A percentile compares a stretch with the other conserved stretches of the same genome.
These are phyloP conservation scores for Trachelus troglodyta DNA, from an alignment of 2,888 invertebrate species.

Conservation along the genomic window DNA sequence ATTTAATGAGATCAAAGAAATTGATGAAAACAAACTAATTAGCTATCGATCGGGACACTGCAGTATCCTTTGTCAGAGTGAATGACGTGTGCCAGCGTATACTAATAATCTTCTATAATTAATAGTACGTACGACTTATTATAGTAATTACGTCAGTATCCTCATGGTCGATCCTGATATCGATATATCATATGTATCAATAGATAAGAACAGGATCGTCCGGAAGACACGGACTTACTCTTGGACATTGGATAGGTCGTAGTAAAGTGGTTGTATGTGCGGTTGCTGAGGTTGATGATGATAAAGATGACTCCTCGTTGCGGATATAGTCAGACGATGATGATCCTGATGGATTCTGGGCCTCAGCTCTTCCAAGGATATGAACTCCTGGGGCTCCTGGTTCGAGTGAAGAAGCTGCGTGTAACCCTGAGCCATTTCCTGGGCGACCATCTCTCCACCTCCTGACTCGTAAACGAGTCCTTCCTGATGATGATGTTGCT, in stretches of 20 bases:
- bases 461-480: not conserved
- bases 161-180: not conserved
- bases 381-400: conserved; percentile 56
- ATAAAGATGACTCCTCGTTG: conserved; percentile 34
- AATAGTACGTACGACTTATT: not conserved
- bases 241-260: conserved; percentile 52
- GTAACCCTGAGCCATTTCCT: conserved; percentile 58
- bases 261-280: conserved; percentile 41
- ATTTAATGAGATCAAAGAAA: not conserved
- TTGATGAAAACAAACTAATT: not conserved
- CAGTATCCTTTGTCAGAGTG: not conserved
- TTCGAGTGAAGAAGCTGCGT: conserved; percentile 53
- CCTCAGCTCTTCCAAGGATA: conserved; percentile 54
- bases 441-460: conserved; percentile 50
- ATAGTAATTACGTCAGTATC: not conserved
- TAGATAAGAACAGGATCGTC: not conserved
- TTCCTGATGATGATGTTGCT: conserved; percentile 8
- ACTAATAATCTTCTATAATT: not conserved
- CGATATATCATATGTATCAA: not conserved
- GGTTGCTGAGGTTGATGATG: conserved; percentile 41
- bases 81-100: not conserved
- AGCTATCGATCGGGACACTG: not conserved
- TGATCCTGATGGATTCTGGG: conserved; percentile 37
- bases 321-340: conserved; percentile 9
- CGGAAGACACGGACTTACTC: conserved; percentile 49